A percentile compares a stretch with the other conserved stretches of the same genome.
These are phyloP conservation scores for Callaeas wilsoni DNA, from an alignment of 2,113 vertebrate genomes.

Conservation along the genomic window DNA sequence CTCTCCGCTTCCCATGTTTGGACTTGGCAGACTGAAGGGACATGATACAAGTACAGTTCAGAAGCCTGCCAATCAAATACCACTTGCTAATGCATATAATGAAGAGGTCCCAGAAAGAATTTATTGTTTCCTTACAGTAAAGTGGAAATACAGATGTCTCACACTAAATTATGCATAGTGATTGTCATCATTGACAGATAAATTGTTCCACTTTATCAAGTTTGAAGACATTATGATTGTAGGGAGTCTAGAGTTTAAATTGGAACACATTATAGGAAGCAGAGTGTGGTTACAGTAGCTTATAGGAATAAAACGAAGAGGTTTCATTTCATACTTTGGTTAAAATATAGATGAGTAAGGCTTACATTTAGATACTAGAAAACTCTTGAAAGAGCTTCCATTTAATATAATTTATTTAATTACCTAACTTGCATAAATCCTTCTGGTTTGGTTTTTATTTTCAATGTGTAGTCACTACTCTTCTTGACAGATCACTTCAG, in stretches of 20 bases:
- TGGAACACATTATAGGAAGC: neutral
- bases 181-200: neutral
- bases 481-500: neutral
- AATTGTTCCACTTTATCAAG: neutral
- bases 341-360: neutral
- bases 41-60: neutral
- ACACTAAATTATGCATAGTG: neutral
- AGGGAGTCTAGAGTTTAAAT: neutral
- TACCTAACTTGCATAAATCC: neutral
- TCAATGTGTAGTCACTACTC: neutral
- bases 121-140: neutral
- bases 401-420: neutral
- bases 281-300: neutral
- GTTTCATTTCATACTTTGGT: neutral
- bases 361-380: neutral
- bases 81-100: neutral
- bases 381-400: neutral
- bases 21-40: neutral
- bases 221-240: neutral
- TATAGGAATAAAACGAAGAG: neutral
- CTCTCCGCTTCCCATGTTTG: neutral
- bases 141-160: neutral
- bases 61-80: neutral
- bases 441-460: neutral
- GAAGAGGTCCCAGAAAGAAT: neutral